A percentile compares a stretch with the other conserved stretches of the same genome.
These are phyloP conservation scores for Agrypnia vestita DNA, from an alignment of 1,140 invertebrate genomes.

Conservation along the genomic window DNA sequence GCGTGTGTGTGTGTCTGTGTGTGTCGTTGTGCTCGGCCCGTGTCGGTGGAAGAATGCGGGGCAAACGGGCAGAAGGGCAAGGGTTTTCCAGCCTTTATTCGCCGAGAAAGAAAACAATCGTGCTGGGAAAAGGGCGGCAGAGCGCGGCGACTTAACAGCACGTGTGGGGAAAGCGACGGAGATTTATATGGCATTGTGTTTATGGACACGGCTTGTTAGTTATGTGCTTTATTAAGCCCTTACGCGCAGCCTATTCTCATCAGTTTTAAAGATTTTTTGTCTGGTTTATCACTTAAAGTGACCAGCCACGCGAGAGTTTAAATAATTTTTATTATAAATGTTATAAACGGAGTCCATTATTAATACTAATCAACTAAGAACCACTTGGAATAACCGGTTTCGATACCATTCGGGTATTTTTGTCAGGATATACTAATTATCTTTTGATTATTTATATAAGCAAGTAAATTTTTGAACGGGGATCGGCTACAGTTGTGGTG, in stretches of 20 bases:
- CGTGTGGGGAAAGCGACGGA: background rate
- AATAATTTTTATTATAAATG: too few species aligned
- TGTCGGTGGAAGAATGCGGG: slow-evolving; percentile 7
- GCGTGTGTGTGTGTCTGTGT: background rate
- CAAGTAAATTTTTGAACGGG: too few species aligned
- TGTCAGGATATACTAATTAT: too few species aligned
- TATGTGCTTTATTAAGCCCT: background rate
- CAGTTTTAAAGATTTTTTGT: background rate
- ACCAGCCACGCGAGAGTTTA: too few species aligned
- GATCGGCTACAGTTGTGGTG: too few species aligned
- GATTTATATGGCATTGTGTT: slow-evolving; percentile 25
- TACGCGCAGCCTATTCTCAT: too few species aligned
- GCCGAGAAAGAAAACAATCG: slow-evolving; percentile 36
- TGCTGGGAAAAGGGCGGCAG: slow-evolving; percentile 20
- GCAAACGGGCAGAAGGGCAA: background rate
- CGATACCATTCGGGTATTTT: too few species aligned
- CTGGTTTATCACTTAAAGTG: background rate
- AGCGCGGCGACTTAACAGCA: slow-evolving; percentile 32
- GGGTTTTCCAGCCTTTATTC: slow-evolving; percentile 21
- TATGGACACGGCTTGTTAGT: slow-evolving; percentile 17
- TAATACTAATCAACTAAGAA: too few species aligned
- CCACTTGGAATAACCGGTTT: too few species aligned
- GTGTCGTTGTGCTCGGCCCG: background rate
- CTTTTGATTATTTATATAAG: too few species aligned
- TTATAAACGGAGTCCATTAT: too few species aligned